A percentile compares a stretch with the other conserved stretches of the same genome.
phyloP scores from a whole-genome alignment of 2,888 invertebrate species.

The Vesta saturnalis region DNA sequence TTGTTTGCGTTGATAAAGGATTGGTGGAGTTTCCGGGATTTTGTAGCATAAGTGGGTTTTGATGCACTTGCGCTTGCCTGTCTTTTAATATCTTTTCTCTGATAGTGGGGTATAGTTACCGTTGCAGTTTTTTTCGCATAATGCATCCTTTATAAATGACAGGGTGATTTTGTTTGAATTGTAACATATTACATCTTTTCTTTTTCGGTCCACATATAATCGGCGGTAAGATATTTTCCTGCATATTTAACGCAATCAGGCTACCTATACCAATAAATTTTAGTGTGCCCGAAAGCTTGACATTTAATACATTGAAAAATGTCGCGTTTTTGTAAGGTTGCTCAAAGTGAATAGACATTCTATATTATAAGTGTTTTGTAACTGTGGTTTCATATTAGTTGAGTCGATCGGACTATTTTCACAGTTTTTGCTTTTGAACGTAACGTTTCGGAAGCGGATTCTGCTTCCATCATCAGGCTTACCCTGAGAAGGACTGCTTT shows the following conservation, averaged over 20 bases:
- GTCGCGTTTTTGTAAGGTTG: too few species aligned
- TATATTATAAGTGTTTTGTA: too few species aligned
- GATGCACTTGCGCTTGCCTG: neutral
- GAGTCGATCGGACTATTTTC: too few species aligned
- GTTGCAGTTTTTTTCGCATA: neutral
- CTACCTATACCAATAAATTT: neutral
- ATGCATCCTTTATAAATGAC: neutral
- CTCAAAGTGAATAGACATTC: too few species aligned
- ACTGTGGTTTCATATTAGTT: too few species aligned
- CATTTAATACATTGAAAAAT: neutral
- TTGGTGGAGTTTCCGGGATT: neutral
- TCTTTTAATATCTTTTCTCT: neutral
- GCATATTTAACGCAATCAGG: neutral
- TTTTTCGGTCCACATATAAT: neutral
- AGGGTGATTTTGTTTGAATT: neutral
- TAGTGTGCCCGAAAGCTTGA: too few species aligned
- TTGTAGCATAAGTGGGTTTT: neutral
- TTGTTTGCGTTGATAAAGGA: neutral
- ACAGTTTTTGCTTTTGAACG: too few species aligned
- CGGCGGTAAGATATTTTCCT: too few species aligned
- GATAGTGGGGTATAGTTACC: neutral
- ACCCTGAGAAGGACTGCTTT: too few species aligned
- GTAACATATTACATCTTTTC: neutral
- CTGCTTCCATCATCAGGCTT: too few species aligned
- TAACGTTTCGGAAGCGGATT: too few species aligned